Base-by-base conservation (phyloP, 2,113 vertebrate genomes). In the Entosphenus tridentatus region DNA sequence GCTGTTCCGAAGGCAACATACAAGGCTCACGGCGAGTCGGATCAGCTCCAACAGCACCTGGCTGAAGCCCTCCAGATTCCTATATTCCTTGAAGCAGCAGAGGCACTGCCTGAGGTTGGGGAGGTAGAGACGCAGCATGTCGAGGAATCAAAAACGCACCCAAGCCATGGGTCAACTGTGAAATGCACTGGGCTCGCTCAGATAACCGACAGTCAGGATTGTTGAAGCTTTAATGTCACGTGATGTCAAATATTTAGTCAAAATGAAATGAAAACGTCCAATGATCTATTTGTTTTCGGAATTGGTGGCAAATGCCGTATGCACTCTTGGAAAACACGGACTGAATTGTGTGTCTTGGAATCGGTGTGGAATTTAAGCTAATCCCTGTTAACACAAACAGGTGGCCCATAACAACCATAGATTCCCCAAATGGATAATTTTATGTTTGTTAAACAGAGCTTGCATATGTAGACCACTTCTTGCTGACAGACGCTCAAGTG, bases 81-180 rank as follows among this genome's bases (percentile, higher is more conserved):
- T 98, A 82, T 96, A 98, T 78, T 98, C 93, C 81, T 98, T 98
- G 83, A 98, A 96, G 83, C 93, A 98, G 85, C 93, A 98, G 56
- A 98, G 83, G 86, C 92, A 98, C 78, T 98, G 92, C 76, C 93
- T 98, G 77, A 2, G 79, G 75, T 68, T 75, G 69, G 80, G 74
- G 69, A 74, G 74, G 73, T 17, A 67, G 57, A 69, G n/a, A 12
- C 68, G 67, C 21, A 72, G 73, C 72, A 68, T 72, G 69, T 14
- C 57, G 2, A 69, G 18, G 21, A 69, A 69, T 21, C 17, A 18
- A 69, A 56, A 18, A 69, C 13, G n/a, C 21, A 11, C 9, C n/a
- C 62, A 65, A 65, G 10, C 10, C 13, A 65, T 21, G 21, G 62
- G 21, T 65, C n/a, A 16, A 16, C n/a, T 65, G 62, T 65, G 21